Evolutionary conservation across 2,113 vertebrate species (phyloP).

Genomic region (Chrysemys picta): DNA sequence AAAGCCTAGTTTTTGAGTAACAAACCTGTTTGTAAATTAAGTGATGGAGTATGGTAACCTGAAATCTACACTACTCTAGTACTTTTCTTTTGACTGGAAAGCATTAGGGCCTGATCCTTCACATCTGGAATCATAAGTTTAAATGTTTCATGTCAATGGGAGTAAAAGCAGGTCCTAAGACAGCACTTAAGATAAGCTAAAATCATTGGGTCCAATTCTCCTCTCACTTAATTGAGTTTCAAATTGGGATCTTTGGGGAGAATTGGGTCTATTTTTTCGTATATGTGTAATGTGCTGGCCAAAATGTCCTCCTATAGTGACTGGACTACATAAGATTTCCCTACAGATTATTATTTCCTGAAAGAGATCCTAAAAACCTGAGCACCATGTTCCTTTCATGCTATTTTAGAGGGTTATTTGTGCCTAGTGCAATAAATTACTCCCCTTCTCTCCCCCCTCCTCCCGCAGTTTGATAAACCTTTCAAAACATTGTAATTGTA

Average conservation of each 20-base stretch:
- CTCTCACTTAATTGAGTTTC: not conserved
- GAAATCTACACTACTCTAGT: not conserved
- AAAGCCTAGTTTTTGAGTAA: not conserved
- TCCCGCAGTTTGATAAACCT: not conserved
- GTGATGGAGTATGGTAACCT: too few species aligned
- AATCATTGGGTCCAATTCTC: not conserved
- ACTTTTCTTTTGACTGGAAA: not conserved
- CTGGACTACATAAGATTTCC: not conserved
- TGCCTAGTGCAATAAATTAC: too few species aligned
- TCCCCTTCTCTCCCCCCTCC: not conserved
- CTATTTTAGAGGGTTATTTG: not conserved
- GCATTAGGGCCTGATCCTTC: not conserved
- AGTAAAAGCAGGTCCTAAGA: not conserved
- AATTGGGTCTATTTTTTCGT: too few species aligned
- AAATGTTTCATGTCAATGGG: not conserved
- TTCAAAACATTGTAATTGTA: conserved; percentile 16
- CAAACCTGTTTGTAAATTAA: not conserved
- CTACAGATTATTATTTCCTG: not conserved
- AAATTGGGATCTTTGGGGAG: not conserved
- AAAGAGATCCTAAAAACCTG: not conserved
- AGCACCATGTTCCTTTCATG: not conserved
- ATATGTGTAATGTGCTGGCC: too few species aligned
- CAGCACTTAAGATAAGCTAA: not conserved
- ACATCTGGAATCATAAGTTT: not conserved
- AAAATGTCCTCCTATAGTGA: too few species aligned